Evolutionary conservation across 1,140 invertebrate species (phyloP).

Genomic region (Dufourea novaeangliae): DNA sequence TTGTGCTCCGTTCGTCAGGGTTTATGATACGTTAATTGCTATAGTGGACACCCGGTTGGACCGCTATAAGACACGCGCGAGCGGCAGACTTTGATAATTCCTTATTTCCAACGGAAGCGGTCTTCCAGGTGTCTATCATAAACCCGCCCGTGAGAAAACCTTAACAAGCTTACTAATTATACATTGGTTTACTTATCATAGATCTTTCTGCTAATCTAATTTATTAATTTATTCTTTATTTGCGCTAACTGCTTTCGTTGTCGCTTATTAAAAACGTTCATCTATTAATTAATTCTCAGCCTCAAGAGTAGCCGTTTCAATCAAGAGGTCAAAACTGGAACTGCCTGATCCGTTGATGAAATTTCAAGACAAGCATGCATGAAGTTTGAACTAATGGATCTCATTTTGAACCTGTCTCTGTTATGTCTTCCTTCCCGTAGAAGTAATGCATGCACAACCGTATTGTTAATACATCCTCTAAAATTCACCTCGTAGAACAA

Average conservation of each 20-base stretch:
- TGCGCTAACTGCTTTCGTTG: slow-evolving; percentile 47
- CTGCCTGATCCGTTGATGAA: slow-evolving; percentile 63
- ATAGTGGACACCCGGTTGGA: too few relatives aligned
- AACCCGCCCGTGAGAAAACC: too few relatives aligned
- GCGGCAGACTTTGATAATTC: too few relatives aligned
- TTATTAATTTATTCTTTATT: slow-evolving; percentile 15
- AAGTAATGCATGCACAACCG: slow-evolving; percentile 69
- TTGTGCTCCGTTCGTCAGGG: too few relatives aligned
- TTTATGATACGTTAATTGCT: too few relatives aligned
- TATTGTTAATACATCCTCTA: slow-evolving; percentile 45
- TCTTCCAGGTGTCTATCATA: too few relatives aligned
- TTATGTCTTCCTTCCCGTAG: slow-evolving; percentile 69
- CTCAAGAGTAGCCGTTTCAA: slow-evolving; percentile 64
- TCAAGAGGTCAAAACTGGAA: slow-evolving; percentile 65
- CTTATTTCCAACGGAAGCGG: too few relatives aligned
- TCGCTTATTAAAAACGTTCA: slow-evolving; percentile 60
- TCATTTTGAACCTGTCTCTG: slow-evolving; percentile 66
- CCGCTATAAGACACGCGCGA: too few relatives aligned
- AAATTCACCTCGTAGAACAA: slow-evolving; percentile 46
- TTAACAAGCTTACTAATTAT: too few relatives aligned
- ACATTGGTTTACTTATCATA: slow-evolving; percentile 17
- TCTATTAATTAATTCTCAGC: slow-evolving; percentile 68
- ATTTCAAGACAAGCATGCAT: slow-evolving; percentile 66
- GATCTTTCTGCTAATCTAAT: slow-evolving; percentile 9
- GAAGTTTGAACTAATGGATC: slow-evolving; percentile 69